Conservation (phyloP, 2,797 vertebrate genomes). For the Megalops cyprinoides region DNA sequence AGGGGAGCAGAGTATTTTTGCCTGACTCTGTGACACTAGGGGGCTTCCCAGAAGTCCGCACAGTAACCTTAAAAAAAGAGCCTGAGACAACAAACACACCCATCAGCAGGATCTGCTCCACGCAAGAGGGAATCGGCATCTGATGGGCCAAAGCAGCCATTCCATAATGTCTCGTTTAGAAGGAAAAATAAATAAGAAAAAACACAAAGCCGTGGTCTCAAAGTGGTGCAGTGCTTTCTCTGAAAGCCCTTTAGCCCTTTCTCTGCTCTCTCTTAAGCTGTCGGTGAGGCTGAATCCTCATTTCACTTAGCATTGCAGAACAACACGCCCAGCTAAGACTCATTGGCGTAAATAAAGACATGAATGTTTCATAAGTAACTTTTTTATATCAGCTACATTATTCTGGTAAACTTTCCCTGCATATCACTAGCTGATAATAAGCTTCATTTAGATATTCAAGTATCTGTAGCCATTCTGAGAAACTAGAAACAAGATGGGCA, state of each 20-base stretch:
- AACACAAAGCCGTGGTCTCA: not conserved
- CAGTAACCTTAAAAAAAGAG: conserved; percentile 14
- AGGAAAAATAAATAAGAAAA: not conserved
- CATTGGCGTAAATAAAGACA: no score
- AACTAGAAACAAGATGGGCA: no score
- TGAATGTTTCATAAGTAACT: no score
- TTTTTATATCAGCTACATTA: no score
- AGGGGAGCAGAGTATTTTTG: not conserved
- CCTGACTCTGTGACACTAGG: not conserved
- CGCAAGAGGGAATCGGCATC: not conserved
- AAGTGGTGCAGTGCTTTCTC: not conserved
- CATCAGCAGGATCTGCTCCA: conserved; percentile 19
- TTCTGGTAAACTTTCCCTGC: no score
- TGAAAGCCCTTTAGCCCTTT: conserved; percentile 6
- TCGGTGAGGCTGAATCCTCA: not conserved
- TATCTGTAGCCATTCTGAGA: no score
- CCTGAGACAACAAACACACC: conserved; percentile 14
- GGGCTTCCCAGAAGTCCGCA: not conserved
- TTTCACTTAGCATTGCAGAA: no score
- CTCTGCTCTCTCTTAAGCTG: not conserved
- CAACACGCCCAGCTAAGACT: no score
- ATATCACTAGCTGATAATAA: no score
- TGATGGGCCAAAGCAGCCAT: not conserved
- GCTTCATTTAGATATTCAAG: no score
- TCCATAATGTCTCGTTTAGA: not conserved